These are phyloP conservation scores for Leucophenga maculata DNA, from an alignment of 2,888 invertebrate species.

Conservation along the genomic window DNA sequence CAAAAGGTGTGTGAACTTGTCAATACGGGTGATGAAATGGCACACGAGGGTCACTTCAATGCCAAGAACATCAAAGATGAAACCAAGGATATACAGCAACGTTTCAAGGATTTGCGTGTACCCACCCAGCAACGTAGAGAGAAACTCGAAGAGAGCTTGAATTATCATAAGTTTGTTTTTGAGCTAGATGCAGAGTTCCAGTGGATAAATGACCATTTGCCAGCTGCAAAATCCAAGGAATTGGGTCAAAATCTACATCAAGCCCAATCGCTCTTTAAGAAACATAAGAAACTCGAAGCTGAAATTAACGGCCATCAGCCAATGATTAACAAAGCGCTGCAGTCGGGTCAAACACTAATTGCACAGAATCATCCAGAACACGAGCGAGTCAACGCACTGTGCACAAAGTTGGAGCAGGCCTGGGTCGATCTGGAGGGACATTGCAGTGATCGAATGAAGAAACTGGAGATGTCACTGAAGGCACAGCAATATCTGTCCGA, in stretches of 20 bases:
- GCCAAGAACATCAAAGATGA: slow-evolving; percentile 87
- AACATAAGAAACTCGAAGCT: slow-evolving; percentile 92
- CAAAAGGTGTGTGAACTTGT: slow-evolving; percentile 85
- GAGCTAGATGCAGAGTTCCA: slow-evolving; percentile 93
- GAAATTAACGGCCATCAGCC: slow-evolving; percentile 91
- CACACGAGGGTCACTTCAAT: slow-evolving; percentile 95
- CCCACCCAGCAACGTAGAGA: slow-evolving; percentile 82
- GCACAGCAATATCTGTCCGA: slow-evolving; percentile 95
- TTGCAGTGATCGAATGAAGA: slow-evolving; percentile 81
- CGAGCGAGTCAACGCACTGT: slow-evolving; percentile 84
- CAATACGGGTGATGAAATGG: slow-evolving; percentile 89
- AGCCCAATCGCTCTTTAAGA: slow-evolving; percentile 92
- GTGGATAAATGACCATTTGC: slow-evolving; percentile 94
- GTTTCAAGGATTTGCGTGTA: slow-evolving; percentile 80
- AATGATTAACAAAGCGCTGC: slow-evolving; percentile 86
- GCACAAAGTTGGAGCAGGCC: slow-evolving; percentile 79
- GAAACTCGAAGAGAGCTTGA: slow-evolving; percentile 86
- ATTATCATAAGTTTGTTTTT: slow-evolving; percentile 91
- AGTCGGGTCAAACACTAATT: slow-evolving; percentile 83
- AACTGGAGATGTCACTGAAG: slow-evolving; percentile 87
- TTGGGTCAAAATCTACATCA: slow-evolving; percentile 91
- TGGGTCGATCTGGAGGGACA: slow-evolving; percentile 84
- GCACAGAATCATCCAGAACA: slow-evolving; percentile 86
- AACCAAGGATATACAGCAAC: slow-evolving; percentile 81
- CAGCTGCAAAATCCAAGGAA: slow-evolving; percentile 82